Conservation (phyloP, 2,113 vertebrate genomes). For the Mirounga angustirostris region DNA sequence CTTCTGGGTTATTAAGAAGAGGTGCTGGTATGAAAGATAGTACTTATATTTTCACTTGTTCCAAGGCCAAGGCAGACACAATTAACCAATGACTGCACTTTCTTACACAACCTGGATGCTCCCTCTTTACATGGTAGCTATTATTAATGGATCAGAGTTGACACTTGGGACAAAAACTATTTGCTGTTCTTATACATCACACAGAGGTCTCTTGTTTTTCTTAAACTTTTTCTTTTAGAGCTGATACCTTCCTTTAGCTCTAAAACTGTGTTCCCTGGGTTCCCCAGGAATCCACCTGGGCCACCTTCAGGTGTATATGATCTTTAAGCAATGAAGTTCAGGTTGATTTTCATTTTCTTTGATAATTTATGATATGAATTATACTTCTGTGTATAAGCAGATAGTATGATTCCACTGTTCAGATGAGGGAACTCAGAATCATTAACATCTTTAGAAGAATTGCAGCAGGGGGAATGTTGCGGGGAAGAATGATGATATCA, state of each 20-base stretch:
- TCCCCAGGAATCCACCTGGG: neutral
- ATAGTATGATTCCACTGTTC: neutral
- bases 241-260: neutral
- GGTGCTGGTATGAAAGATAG: neutral
- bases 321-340: neutral
- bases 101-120: neutral
- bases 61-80: neutral
- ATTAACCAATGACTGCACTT: neutral
- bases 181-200: neutral
- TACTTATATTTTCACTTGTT: neutral
- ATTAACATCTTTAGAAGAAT: neutral
- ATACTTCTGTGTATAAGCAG: neutral
- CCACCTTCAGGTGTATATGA: neutral
- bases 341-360: neutral
- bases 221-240: neutral
- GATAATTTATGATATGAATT: slow-evolving; percentile 34
- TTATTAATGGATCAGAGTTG: neutral
- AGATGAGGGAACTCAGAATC: neutral
- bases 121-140: neutral
- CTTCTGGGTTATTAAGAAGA: neutral
- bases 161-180: neutral
- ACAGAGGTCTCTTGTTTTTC: neutral
- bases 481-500: neutral
- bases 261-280: neutral
- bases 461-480: neutral